A percentile compares a stretch with the other conserved stretches of the same genome.
Evolutionary conservation across 2,888 invertebrate genomes (phyloP).

Genomic region (Lydus trimaculatus): DNA sequence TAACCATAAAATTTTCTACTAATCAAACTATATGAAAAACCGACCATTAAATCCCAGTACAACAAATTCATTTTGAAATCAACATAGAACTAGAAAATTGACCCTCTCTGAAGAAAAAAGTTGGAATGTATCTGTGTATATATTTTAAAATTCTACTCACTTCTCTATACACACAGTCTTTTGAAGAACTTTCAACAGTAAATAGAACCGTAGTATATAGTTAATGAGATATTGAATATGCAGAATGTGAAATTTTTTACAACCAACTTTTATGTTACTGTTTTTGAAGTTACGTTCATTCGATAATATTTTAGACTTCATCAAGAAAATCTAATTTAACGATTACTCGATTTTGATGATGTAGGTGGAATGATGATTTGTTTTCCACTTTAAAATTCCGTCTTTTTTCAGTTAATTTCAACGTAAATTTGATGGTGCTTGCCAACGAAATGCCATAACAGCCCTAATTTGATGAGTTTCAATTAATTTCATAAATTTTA

Average conservation of each 20-base stretch:
- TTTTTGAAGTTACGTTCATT: background rate
- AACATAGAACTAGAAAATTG: background rate
- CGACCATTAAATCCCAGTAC: background rate
- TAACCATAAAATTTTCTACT: background rate
- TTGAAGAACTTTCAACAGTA: slow-evolving; percentile 34
- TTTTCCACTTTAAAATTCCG: background rate
- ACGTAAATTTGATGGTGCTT: background rate
- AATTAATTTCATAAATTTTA: background rate
- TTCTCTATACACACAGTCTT: background rate
- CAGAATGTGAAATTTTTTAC: slow-evolving; percentile 34
- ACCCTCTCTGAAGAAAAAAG: background rate
- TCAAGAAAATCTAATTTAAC: background rate
- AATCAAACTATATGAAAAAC: background rate
- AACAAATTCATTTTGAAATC: background rate
- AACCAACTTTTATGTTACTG: slow-evolving; percentile 33
- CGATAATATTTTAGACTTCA: slow-evolving; percentile 1
- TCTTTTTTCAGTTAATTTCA: background rate
- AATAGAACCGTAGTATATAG: slow-evolving; percentile 38
- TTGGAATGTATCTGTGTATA: no score
- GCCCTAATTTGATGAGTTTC: background rate
- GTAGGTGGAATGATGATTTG: background rate
- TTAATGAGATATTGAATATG: slow-evolving; percentile 45
- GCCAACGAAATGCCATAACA: background rate
- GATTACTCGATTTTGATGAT: background rate
- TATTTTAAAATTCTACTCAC: slow-evolving; percentile 29